Conservation (phyloP, 2,113 vertebrate genomes). For the Albula goreensis region DNA sequence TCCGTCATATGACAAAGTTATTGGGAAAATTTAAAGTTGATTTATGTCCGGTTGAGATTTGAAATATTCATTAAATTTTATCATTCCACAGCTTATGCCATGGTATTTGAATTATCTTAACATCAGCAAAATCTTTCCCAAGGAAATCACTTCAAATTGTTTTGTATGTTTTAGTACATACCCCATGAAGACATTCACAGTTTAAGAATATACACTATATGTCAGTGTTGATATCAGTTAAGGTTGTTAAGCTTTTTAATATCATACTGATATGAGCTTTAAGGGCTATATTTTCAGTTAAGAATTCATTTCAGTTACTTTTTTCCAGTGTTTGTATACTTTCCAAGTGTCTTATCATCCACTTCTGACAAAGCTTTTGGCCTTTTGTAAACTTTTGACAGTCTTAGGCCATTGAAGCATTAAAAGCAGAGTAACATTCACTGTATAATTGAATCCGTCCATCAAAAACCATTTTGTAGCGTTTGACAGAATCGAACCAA, state of each 20-base stretch:
- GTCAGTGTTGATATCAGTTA: too few species aligned
- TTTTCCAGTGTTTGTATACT: background rate
- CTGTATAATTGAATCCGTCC: constrained; percentile 18
- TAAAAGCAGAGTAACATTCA: background rate
- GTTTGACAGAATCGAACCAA: background rate
- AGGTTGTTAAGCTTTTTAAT: background rate
- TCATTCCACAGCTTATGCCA: too few species aligned
- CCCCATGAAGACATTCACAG: too few species aligned
- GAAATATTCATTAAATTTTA: too few species aligned
- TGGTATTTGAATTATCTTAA: too few species aligned
- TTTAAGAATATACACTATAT: too few species aligned
- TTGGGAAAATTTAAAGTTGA: too few species aligned
- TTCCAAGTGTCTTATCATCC: background rate
- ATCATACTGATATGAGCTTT: background rate
- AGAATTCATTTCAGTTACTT: background rate
- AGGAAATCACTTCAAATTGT: too few species aligned
- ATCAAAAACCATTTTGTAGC: constrained; percentile 10
- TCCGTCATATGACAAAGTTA: too few species aligned
- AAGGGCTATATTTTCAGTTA: background rate
- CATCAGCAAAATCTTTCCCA: too few species aligned
- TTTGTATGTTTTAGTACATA: too few species aligned
- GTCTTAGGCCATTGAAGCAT: background rate
- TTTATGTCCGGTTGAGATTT: too few species aligned
- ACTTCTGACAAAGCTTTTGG: background rate
- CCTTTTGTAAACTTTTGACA: background rate